These are phyloP conservation scores for Ctena decussata DNA, from an alignment of 2,888 invertebrate species.

Conservation along the genomic window DNA sequence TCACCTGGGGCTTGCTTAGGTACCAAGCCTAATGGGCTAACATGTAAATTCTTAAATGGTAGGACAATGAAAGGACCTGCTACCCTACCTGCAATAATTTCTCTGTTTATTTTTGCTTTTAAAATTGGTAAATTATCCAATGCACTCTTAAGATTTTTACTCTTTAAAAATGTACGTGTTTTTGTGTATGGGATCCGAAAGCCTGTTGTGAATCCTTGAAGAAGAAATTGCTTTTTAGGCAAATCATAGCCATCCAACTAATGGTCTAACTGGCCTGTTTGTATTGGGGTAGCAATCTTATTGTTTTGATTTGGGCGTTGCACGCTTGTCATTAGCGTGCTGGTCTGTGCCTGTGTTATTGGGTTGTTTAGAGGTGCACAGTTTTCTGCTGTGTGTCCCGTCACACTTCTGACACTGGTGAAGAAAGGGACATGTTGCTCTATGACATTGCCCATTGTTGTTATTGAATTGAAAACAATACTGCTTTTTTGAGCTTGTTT, in stretches of 20 bases:
- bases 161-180: no score
- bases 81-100: not conserved
- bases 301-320: not conserved
- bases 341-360: not conserved
- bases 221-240: not conserved
- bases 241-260: constrained; percentile 35
- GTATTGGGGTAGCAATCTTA: constrained; percentile 24
- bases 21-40: not conserved
- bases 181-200: no score
- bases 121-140: not conserved
- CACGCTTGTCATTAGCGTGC: not conserved
- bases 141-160: not conserved
- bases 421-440: constrained; percentile 5
- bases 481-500: no score
- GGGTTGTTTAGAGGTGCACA: not conserved
- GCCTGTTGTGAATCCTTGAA: no score
- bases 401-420: constrained; percentile 7
- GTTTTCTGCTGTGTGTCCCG: not conserved
- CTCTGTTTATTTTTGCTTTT: not conserved
- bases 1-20: not conserved
- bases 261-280: not conserved
- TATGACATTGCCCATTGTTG: no score
- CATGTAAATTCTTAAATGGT: not conserved
- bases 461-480: no score
- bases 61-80: not conserved